Evolutionary conservation across 1,140 invertebrate genomes (phyloP), one percentile per base, ranked within the genome.

Genomic region (Zophobas morio): DNA sequence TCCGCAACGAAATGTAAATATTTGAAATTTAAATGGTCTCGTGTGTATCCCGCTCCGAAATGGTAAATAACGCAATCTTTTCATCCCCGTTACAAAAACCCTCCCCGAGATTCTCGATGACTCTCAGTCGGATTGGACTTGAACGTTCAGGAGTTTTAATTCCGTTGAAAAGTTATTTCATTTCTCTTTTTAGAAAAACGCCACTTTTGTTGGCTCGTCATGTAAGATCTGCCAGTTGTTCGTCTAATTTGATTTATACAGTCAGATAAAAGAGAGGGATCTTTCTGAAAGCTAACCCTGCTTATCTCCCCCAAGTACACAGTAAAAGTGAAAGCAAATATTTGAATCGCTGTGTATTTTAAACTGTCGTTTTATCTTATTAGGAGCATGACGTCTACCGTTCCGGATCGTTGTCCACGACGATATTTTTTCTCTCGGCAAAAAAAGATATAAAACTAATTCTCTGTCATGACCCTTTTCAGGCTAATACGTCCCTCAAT

Each of bases 181-280:
- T 20, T n/a, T 40, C 1, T 8, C 2, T 42, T 66, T 66, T 66
- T 66, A 3, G 33, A n/a, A 51, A 46, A 46, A 4, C 42, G 20
- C 20, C 20, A 20, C 49, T 57, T 35, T 57, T 57, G 54, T 57
- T 8, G 8, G 8, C 20, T 2, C 3, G 54, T 35, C 49, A 20
- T 66, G 8, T 33, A 66, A 5, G 49, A 20, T 20, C 20, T 39
- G 36, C n/a, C 36, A 40, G 37, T 40, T 70, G 46, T 40, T 73
- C 8, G 5, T 35, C 39, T 54, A 73, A 73, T 73, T 73, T 54
- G 71, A 73, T 73, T 73, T 73, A 73, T 39, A 56, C 71, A 51
- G 36, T 20, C 36, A 35, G 49, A 73, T 56, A 20, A 6, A 56
- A 47, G 8, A n/a, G 37, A 4, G n/a, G 1, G 39, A 66, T 20